These are phyloP conservation scores for Oncopodura yosiiana DNA, from an alignment of 1,140 invertebrate species.

Conservation along the genomic window DNA sequence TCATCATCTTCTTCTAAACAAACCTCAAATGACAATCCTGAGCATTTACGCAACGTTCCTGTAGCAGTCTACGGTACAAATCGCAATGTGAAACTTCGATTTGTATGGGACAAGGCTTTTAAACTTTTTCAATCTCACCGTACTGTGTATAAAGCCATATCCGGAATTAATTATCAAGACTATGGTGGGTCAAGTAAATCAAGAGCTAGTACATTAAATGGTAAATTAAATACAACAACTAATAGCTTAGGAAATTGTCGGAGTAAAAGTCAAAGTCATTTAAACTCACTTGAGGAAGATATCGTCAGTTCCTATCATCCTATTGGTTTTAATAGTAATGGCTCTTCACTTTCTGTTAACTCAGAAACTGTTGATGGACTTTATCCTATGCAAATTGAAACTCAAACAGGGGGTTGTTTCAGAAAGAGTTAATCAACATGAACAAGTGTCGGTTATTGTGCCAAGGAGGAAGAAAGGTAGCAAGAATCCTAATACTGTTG, in stretches of 20 bases:
- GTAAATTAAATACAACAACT: not conserved
- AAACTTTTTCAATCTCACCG: constrained; percentile 30
- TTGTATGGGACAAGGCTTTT: constrained; percentile 35
- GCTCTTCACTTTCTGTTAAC: too few relatives aligned
- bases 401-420: too few relatives aligned
- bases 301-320: too few relatives aligned
- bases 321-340: too few relatives aligned
- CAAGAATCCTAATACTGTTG: not conserved
- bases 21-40: not conserved
- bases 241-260: constrained; percentile 2
- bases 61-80: constrained; percentile 28
- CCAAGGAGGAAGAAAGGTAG: constrained; percentile 9
- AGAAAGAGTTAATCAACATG: too few relatives aligned
- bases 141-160: constrained; percentile 28
- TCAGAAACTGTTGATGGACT: too few relatives aligned
- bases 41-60: constrained; percentile 17
- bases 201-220: not conserved
- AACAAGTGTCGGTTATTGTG: constrained; percentile 19
- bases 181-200: constrained; percentile 15
- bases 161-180: constrained; percentile 31
- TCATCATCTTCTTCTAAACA: not conserved
- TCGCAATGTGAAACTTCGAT: constrained; percentile 29
- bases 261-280: constrained; percentile 19
- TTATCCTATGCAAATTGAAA: too few relatives aligned
- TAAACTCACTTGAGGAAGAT: not conserved